Evolutionary conservation across 2,113 vertebrate genomes (phyloP), one percentile per base, ranked within the genome.

Genomic region (Dendropsophus ebraccatus): DNA sequence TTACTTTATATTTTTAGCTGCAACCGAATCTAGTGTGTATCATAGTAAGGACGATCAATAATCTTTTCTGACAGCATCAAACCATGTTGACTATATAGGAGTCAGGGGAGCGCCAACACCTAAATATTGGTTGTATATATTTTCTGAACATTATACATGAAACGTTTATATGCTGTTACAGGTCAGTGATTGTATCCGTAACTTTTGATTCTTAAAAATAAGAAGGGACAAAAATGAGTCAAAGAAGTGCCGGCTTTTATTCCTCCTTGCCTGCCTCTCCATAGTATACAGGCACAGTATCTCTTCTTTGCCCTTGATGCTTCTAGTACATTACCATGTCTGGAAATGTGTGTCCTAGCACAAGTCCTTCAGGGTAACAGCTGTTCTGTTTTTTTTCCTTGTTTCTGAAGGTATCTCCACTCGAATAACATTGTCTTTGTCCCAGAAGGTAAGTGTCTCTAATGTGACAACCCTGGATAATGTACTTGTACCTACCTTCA

Each of bases 371-470:
- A 88, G 87, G 87, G 82, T 91, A 92, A 90, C 86, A 90, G 67
- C 87, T 92, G 72, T 67, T 89, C 50, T 25, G n/a, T 12, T 90
- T 85, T 87, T 88, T 82, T 90, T 87, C n/a, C 83, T 87, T 87
- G 85, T 83, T 90, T 92, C 69, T 77, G 8, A 81, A 99, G 98
- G 91, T 99, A 98, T 92, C 95, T 99, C 88, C 97, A 97, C 92
- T 98, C 97, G 89, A 99, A 99, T 93, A 99, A 97, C 92, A 97
- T 99, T 89, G 95, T 96, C 88, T 93, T 97, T 89, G 93, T 99
- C 94, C 98, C 98, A 5, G 96, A 99, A 97, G 98, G 98, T 99
- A 93, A 93, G 92, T 91, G 65, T 56, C 84, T 88, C 35, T 65
- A 88, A 82, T 88, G 62, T 89, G 23, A 70, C 21, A 70, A 52